phyloP scores from a whole-genome alignment of 2,888 invertebrate genomes.

The Gisinianus flammeolus region DNA sequence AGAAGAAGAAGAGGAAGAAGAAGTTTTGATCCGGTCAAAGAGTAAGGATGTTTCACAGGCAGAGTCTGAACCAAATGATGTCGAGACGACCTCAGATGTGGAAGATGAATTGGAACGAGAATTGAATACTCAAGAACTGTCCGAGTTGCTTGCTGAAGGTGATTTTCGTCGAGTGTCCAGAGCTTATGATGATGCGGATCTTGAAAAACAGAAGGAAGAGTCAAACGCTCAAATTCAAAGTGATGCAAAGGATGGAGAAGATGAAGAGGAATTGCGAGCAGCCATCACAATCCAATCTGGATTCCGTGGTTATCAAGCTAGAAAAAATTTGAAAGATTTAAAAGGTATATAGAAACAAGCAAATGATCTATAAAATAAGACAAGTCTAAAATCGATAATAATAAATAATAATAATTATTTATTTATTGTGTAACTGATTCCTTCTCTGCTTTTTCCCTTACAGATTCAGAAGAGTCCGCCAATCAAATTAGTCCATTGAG shows the following conservation, averaged over 20 bases:
- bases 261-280: constrained; percentile 22
- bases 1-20: constrained; percentile 16
- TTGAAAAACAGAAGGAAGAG: constrained; percentile 34
- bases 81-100: background rate
- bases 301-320: constrained; percentile 49
- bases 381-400: too few relatives aligned
- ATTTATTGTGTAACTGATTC: too few relatives aligned
- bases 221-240: background rate
- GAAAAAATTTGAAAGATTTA: constrained; percentile 41
- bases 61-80: background rate
- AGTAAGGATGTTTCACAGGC: background rate
- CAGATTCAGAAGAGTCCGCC: background rate
- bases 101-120: constrained; percentile 1
- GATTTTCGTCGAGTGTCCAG: background rate
- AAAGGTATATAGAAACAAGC: constrained; percentile 32
- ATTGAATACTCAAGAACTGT: constrained; percentile 8
- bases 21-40: too few relatives aligned
- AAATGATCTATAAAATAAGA: too few relatives aligned
- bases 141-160: background rate
- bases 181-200: constrained; percentile 26
- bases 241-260: background rate
- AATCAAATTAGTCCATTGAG: background rate
- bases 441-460: too few relatives aligned
- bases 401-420: too few relatives aligned
- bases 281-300: constrained; percentile 48